Evolutionary conservation across 2,888 invertebrate species (phyloP), one percentile per base, ranked within the genome.

Genomic region (Xiphydria camelus): DNA sequence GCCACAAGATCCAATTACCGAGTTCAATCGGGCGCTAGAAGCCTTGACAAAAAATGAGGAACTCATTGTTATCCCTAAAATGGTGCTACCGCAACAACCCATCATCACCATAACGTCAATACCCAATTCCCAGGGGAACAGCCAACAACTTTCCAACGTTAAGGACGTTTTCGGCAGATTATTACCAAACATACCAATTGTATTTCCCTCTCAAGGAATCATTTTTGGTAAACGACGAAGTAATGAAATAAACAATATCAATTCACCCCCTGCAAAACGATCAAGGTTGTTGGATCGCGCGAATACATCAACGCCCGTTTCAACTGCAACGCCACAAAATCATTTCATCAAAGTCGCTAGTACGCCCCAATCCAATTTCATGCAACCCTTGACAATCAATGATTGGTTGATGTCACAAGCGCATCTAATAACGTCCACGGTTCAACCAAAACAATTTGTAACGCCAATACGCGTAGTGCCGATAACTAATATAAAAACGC

Each of bases 391-490:
- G 3, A 39, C 45, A 5, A 17, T 48, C 1, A 48, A 31, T 10
- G 50, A 53, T n/a, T 42, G 40, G n/a, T 9, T 49, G 22, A 41
- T 35, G 6, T 41, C 48, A 3, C 39, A 50, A 18, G 19, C 33
- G 6, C 41, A 39, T 14, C 29, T 29, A 12, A 14, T 29, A 2
- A 41, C 34, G 10, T 43, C 57, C 0, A 49, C 54, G 1, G 41
- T 53, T 31, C 64, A 64, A 40, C 29, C 62, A n/a, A 66, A 65
- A 37, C 59, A 68, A 3, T 53, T 65, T 15, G 40, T 70, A 2
- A 62, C 69, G 22, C 71, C 72, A 1, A 61, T 71, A 22, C 67
- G 70, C 3, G 65, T 73, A 3, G 64, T 73, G 9, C 73, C 73
- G 14, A 73, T 74, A 38, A 63, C 68, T 3, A 66, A 66, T 33